Base-by-base conservation (phyloP, 2,888 invertebrate species). In the Synergus umbraculus region DNA sequence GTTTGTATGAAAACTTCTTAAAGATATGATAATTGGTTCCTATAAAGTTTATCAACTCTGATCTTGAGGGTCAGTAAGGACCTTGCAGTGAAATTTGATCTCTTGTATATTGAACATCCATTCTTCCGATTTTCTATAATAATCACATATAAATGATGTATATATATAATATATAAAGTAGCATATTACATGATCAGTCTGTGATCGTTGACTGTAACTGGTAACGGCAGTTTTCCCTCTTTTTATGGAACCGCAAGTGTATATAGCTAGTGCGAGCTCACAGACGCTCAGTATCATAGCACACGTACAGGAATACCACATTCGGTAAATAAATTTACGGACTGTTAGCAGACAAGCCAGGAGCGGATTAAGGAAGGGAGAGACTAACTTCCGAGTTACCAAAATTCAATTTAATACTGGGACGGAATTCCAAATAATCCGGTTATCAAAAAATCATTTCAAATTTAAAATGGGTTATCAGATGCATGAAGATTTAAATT, bases 191-290 rank as follows among this genome's bases (percentile, higher is more conserved):
- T 49, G 69, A 73, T 73, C 49, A 73, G 69, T 73, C 49, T 49
- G 69, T 73, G 49, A 73, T 73, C 73, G 73, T 54, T 73, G 65
- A 54, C 73, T 73, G 73, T 73, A 73, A 73, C 73, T 73, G 37
- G 73, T 73, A 54, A 73, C 73, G 73, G 73, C 54, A 73, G 73
- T 73, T 73, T 73, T 73, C 54, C 54, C 73, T 73, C 73, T 73
- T 73, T 73, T 73, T 22, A 73, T 73, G 73, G 49, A 73, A 73
- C 73, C 73, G 54, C 73, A 54, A 73, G 73, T 73, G 49, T 37
- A 73, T 37, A 73, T 49, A 73, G 37, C 37, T 73, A 49, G 49
- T 54, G 22, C 22, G 73, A 73, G 49, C 37, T 73, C 49, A 73
- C 73, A 49, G 54, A 54, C 73, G 54, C 49, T 54, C 46, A 73